These are phyloP conservation scores for Noctilio leporinus DNA, from an alignment of 2,113 vertebrate species.

Conservation along the genomic window DNA sequence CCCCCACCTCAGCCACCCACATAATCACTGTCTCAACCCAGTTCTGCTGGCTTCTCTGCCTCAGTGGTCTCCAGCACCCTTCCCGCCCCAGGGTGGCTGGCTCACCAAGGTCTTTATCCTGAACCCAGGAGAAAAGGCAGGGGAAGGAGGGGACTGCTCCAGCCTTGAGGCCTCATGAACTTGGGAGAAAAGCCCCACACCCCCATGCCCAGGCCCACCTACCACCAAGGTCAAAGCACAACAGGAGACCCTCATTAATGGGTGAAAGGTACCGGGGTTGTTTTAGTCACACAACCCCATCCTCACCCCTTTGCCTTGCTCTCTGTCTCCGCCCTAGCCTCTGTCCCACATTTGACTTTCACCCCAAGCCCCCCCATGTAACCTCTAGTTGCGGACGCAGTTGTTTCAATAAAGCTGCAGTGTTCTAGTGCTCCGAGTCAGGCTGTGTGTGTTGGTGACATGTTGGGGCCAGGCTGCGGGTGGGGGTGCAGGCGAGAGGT, in stretches of 20 bases:
- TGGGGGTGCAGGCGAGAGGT: neutral
- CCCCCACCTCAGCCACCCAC: neutral
- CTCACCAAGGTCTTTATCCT: slow-evolving; percentile 20
- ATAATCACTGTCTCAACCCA: neutral
- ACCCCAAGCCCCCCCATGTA: slow-evolving; percentile 37
- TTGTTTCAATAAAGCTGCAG: slow-evolving; percentile 71
- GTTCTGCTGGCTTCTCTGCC: neutral
- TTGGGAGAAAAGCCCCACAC: slow-evolving; percentile 32
- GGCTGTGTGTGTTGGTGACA: neutral
- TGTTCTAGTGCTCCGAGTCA: slow-evolving; percentile 24
- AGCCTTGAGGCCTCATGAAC: slow-evolving; percentile 3
- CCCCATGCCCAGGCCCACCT: neutral
- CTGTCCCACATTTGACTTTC: neutral
- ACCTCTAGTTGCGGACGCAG: slow-evolving; percentile 65
- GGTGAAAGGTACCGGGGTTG: slow-evolving; percentile 52
- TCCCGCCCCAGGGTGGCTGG: neutral
- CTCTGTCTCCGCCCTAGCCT: slow-evolving; percentile 59
- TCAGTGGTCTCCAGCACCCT: neutral
- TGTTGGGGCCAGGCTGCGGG: neutral
- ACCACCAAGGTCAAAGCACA: slow-evolving; percentile 69
- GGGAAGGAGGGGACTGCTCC: neutral
- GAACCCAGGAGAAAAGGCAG: neutral
- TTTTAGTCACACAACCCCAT: slow-evolving; percentile 11
- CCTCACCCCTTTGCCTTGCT: slow-evolving; percentile 65
- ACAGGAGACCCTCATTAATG: slow-evolving; percentile 56